Evolutionary conservation across 2,888 invertebrate genomes (phyloP), one percentile per base, ranked within the genome.

Genomic region (Cremastinae sp.): DNA sequence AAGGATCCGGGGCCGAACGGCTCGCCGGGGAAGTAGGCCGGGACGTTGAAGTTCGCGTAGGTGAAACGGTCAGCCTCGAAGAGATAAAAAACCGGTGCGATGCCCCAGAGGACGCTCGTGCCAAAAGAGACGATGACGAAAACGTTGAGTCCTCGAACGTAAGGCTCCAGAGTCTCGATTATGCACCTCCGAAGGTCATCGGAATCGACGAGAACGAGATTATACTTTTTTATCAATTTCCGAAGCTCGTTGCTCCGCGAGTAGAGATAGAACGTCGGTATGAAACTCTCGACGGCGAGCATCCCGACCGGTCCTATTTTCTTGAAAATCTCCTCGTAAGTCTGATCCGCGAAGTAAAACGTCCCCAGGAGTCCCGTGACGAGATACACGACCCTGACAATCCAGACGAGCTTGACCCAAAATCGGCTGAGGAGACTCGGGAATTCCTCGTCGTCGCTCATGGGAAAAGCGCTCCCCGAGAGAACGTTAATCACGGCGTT

Each of bases 21-120:
- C 20, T 62, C 69, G 0, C 82, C 82, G 58, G 82, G 78, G 0
- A 61, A 56, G 20, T 83, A 51, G 0, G 70, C 66, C 1, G 85
- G 82, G 0, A 83, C 7, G 0, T 39, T 39, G 18, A 78, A 84
- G 51, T 85, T 84, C 10, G 22, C 53, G 28, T 80, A 79, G 9
- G 61, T 61, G 12, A 84, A 85, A 10, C 66, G 18, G 10, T 64
- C 49, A 1, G 78, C 75, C 1, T 66, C 22, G 1, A 79, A 75
- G 0, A 79, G 14, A 10, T 5, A 45, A 61, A 10, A 0, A 10
- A 4, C 1, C 39, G 79, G 80, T 9, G 78, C 22, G 16, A 80
- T 1, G 9, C 61, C 58, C 10, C 16, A 1, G 49, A 51, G 83
- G 83, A 85, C 3, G 78, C 0, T 62, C 0, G 80, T 45, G 2